A percentile compares a stretch with the other conserved stretches of the same genome.
These are phyloP conservation scores for Drosophila sp. DNA, from an alignment of 1,140 invertebrate genomes.

Conservation along the genomic window DNA sequence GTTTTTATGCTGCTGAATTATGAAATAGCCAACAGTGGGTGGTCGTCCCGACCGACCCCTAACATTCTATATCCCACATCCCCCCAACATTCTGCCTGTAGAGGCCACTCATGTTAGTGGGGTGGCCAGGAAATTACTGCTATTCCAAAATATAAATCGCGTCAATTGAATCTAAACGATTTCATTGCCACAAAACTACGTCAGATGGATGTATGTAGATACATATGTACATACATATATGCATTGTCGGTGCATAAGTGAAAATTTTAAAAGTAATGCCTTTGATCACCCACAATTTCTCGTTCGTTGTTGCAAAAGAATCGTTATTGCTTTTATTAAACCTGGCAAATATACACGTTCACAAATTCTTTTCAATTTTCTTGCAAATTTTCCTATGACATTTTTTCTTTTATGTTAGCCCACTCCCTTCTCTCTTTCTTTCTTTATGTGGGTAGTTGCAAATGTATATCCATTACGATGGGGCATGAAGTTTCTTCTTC, in stretches of 20 bases:
- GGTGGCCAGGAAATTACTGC: conserved; percentile 77
- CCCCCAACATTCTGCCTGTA: neutral
- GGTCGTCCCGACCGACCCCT: conserved; percentile 15
- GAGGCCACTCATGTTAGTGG: conserved; percentile 28
- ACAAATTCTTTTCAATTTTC: neutral
- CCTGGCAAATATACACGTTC: conserved; percentile 3
- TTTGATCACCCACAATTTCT: neutral
- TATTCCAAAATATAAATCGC: conserved; percentile 79
- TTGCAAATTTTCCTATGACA: neutral
- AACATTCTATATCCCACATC: neutral
- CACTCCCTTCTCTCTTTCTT: neutral
- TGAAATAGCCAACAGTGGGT: conserved; percentile 67
- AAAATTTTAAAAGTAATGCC: neutral
- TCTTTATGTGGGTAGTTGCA: conserved; percentile 27
- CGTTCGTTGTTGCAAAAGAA: neutral
- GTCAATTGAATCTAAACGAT: conserved; percentile 78
- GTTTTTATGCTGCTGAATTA: conserved; percentile 56
- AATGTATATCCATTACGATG: conserved; percentile 65
- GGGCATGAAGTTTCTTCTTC: conserved; percentile 63
- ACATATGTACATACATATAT: neutral
- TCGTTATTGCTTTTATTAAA: neutral
- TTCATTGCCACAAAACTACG: conserved; percentile 73
- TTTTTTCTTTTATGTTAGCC: conserved; percentile 15
- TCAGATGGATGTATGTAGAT: conserved; percentile 32
- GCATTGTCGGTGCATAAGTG: neutral